Evolutionary conservation across 2,888 invertebrate genomes (phyloP).

Genomic region (Spodoptera littoralis): DNA sequence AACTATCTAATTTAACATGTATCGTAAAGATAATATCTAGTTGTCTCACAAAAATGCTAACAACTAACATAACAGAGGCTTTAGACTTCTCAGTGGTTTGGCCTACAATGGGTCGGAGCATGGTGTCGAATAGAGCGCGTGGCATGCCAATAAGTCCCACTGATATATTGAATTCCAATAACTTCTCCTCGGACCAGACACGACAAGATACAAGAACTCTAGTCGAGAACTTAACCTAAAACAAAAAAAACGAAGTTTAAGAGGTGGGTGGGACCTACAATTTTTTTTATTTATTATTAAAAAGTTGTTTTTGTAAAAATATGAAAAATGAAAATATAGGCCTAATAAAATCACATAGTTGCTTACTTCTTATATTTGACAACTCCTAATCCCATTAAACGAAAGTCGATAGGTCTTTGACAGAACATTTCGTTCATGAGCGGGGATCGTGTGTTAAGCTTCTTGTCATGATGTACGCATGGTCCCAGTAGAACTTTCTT

Average conservation of each 20-base stretch:
- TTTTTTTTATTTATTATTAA: too few relatives aligned
- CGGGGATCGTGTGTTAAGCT: conserved; percentile 89
- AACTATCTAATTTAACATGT: too few relatives aligned
- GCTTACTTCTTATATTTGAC: conserved; percentile 75
- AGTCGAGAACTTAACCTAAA: conserved; percentile 75
- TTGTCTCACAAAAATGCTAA: conserved; percentile 5
- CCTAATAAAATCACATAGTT: background rate
- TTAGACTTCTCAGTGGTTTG: conserved; percentile 66
- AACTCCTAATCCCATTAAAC: conserved; percentile 88
- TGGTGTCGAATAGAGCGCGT: conserved; percentile 87
- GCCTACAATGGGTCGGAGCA: conserved; percentile 78
- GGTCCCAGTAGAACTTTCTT: conserved; percentile 86
- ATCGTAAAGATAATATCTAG: too few relatives aligned
- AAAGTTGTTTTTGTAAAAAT: too few relatives aligned
- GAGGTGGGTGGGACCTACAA: too few relatives aligned
- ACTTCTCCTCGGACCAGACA: conserved; percentile 88
- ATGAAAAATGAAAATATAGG: background rate
- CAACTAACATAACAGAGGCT: conserved; percentile 67
- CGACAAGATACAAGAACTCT: conserved; percentile 85
- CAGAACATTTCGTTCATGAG: conserved; percentile 89
- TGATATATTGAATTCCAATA: conserved; percentile 80
- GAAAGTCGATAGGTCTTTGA: conserved; percentile 87
- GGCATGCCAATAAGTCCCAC: conserved; percentile 90
- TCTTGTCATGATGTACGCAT: conserved; percentile 85
- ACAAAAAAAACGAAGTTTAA: conserved; percentile 10